Evolutionary conservation across 1,140 invertebrate genomes (phyloP).

Genomic region (Phthorimaea operculella): DNA sequence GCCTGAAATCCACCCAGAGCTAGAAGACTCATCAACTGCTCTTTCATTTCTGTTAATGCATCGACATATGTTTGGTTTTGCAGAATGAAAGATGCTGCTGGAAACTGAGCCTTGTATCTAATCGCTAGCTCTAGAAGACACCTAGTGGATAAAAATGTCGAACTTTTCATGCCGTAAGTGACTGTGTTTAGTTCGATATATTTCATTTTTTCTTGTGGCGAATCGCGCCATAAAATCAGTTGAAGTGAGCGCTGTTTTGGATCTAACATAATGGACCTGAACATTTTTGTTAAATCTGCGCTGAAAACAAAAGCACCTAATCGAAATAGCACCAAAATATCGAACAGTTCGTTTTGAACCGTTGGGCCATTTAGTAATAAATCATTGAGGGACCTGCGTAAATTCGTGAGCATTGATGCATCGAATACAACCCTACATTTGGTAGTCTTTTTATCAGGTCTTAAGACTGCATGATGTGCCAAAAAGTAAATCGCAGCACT

Average conservation of each 20-base stretch:
- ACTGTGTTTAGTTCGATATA: constrained; percentile 14
- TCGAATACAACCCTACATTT: constrained; percentile 35
- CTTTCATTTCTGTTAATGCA: not conserved
- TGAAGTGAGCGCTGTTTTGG: constrained; percentile 12
- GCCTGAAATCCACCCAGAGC: constrained; percentile 14
- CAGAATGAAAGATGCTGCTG: constrained; percentile 6
- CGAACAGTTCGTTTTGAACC: constrained; percentile 23
- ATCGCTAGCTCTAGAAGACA: constrained; percentile 27
- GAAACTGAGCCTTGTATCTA: constrained; percentile 9
- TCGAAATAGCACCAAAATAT: constrained; percentile 5
- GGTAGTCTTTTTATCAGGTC: constrained; percentile 19
- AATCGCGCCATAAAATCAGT: constrained; percentile 8
- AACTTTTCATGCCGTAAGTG: constrained; percentile 22
- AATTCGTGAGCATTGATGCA: constrained; percentile 12
- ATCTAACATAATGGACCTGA: constrained; percentile 34
- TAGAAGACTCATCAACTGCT: constrained; percentile 3
- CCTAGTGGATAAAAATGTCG: constrained; percentile 29
- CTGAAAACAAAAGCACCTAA: not conserved
- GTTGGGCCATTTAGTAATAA: constrained; percentile 26
- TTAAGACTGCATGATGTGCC: constrained; percentile 24
- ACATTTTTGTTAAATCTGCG: constrained; percentile 55
- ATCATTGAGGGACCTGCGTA: constrained; percentile 20
- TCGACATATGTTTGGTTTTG: constrained; percentile 4
- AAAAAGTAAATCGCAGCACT: constrained; percentile 19
- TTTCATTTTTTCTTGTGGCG: not conserved